Base-by-base conservation (phyloP, 2,888 invertebrate genomes). In the Mimumesa dahlbomi region DNA sequence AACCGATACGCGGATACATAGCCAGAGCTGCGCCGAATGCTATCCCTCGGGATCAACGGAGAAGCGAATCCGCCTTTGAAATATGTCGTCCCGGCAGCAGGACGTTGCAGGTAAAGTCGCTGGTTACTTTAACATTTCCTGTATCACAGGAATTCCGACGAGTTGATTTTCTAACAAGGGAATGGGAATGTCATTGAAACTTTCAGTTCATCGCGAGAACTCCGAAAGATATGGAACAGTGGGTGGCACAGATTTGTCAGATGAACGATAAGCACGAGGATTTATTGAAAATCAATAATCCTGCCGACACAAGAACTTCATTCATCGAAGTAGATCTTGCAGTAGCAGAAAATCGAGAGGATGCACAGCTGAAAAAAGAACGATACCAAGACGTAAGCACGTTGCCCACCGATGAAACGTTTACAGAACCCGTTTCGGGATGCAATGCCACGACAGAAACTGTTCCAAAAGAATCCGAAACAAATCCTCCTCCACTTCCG, bases 221-320 rank as follows among this genome's bases (percentile, higher is more conserved):
- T 7, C 79, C 82, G 0, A 83, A 82, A 31, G 88, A 89, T 16
- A 89, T 88, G 89, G 81, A 84, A 13, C 84, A 87, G n/a, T 89
- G 89, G 89, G 67, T 88, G 2, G 62, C 77, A 2, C 82, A 82
- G 0, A 84, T 88, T 46, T 76, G 73, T 25, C 73, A 79, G 5
- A 57, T 81, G 1, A 63, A n/a, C n/a, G n/a, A n/a, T n/a, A n/a
- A n/a, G n/a, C n/a, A n/a, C n/a, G n/a, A n/a, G n/a, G n/a, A n/a
- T n/a, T n/a, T n/a, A n/a, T n/a, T n/a, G n/a, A n/a, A n/a, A n/a
- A n/a, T n/a, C n/a, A n/a, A n/a, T n/a, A n/a, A n/a, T n/a, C n/a
- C n/a, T n/a, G n/a, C n/a, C n/a, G n/a, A n/a, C n/a, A n/a, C n/a
- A n/a, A n/a, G n/a, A n/a, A n/a, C n/a, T n/a, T n/a, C n/a, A n/a